Percentiles rank a stretch among this genome's conserved stretches.
Conservation (phyloP, 1,140 invertebrate species). For the Pemphigus obesinymphae region DNA sequence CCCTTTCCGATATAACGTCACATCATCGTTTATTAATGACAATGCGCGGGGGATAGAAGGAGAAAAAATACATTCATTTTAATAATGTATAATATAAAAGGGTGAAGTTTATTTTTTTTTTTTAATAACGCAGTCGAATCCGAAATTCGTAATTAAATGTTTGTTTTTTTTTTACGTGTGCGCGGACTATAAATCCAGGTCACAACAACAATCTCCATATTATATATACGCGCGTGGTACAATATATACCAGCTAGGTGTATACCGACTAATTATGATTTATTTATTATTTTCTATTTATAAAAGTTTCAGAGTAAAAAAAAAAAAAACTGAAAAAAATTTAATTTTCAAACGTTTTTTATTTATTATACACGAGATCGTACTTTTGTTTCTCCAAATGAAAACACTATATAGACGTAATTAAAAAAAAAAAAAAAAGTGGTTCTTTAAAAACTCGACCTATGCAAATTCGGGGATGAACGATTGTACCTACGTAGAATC, state of each 20-base stretch:
- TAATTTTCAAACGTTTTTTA: slow-evolving; percentile 17
- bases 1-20: neutral
- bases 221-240: too few relatives aligned
- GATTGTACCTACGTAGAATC: neutral
- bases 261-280: slow-evolving; percentile 18
- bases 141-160: slow-evolving; percentile 2
- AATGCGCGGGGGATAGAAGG: neutral
- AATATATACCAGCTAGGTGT: too few relatives aligned
- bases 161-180: neutral
- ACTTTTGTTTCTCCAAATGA: neutral
- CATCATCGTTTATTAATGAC: neutral
- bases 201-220: neutral
- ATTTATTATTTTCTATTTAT: slow-evolving; percentile 16
- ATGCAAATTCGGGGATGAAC: neutral
- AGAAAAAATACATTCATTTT: neutral
- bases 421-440: neutral
- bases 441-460: neutral
- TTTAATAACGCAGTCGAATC: neutral
- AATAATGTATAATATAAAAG: neutral
- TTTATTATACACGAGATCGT: neutral
- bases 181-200: neutral
- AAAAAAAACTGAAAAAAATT: too few relatives aligned
- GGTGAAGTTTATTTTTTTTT: too few relatives aligned
- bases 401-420: neutral
- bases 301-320: neutral